Evolutionary conservation across 2,113 vertebrate species (phyloP).

Genomic region (Gavia stellata): DNA sequence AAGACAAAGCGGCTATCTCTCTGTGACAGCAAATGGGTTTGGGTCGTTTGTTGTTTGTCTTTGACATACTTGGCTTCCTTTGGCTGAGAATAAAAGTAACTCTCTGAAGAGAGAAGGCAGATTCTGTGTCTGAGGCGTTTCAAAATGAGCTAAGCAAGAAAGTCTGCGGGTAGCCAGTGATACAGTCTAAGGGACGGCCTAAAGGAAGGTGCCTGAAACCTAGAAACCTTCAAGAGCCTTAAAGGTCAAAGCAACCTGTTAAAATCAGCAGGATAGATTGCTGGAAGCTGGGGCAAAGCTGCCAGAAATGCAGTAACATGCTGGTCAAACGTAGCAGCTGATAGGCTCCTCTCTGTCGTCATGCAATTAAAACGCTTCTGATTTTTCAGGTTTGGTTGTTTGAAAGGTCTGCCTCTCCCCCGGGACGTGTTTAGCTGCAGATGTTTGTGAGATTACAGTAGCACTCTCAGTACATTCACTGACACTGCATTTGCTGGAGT

Average conservation of each 20-base stretch:
- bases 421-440: not conserved
- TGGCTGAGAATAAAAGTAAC: not conserved
- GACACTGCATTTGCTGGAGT: not conserved
- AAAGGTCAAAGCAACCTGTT: conserved; percentile 5
- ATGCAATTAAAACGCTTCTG: not conserved
- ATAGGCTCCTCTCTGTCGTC: not conserved
- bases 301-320: not conserved
- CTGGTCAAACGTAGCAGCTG: not conserved
- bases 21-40: not conserved
- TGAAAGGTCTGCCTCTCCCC: not conserved
- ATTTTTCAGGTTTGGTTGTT: not conserved
- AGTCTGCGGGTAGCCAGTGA: not conserved
- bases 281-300: not conserved
- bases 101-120: not conserved
- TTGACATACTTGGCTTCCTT: not conserved
- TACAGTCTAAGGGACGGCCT: not conserved
- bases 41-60: not conserved
- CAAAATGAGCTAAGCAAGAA: not conserved
- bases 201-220: not conserved
- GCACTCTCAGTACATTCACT: rapidly evolving
- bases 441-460: not conserved
- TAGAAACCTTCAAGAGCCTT: not conserved
- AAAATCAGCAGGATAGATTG: not conserved
- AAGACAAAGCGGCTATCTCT: not conserved
- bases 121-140: not conserved